Conservation (phyloP, 2,797 vertebrate species). For the Crax fasciolata region DNA sequence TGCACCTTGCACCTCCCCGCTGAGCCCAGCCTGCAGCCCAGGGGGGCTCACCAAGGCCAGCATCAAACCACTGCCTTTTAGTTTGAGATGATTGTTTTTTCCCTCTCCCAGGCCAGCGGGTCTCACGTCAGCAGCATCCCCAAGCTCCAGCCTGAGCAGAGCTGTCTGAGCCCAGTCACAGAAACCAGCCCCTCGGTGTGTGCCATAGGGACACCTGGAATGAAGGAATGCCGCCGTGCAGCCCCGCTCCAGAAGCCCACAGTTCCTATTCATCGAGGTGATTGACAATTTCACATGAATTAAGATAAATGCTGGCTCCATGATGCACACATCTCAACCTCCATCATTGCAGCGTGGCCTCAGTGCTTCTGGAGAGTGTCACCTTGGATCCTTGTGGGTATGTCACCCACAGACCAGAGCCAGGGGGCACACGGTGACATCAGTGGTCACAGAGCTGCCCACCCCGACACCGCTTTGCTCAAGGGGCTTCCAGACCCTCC, state of each 20-base stretch:
- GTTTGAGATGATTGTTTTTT: constrained; percentile 36
- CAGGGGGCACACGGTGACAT: not conserved
- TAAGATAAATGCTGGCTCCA: constrained; percentile 46
- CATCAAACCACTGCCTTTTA: constrained; percentile 60
- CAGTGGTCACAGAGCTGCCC: too few relatives aligned
- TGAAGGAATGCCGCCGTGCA: not conserved
- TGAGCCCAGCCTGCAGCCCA: not conserved
- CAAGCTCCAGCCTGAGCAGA: not conserved
- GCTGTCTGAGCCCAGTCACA: not conserved
- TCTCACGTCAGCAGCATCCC: not conserved
- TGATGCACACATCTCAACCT: not conserved
- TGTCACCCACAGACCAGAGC: not conserved
- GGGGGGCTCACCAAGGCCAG: constrained; percentile 37
- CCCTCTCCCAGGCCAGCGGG: not conserved
- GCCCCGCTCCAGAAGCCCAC: not conserved
- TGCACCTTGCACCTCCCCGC: not conserved
- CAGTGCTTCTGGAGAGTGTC: not conserved
- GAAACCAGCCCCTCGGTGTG: not conserved
- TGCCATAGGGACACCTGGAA: not conserved
- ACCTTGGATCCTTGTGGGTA: not conserved
- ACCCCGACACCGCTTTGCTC: not conserved
- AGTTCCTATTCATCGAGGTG: constrained; percentile 14
- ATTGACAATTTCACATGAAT: constrained; percentile 23
- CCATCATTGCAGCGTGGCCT: not conserved
- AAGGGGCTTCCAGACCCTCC: constrained; percentile 57